phyloP scores from a whole-genome alignment of 1,140 invertebrate genomes.

The Neodiprion virginianus region DNA sequence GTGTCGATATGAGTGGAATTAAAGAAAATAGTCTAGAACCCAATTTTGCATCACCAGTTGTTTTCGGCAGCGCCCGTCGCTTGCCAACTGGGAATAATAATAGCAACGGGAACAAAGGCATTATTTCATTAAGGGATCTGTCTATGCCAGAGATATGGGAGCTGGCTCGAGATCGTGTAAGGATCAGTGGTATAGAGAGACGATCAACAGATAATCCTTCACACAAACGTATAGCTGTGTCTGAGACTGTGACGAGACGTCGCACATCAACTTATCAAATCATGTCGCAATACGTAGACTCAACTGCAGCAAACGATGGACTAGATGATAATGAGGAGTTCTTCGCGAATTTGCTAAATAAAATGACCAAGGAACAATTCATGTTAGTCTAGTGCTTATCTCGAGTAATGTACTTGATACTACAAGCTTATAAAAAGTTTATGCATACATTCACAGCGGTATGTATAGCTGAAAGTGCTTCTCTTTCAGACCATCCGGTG shows the following conservation, averaged over 20 bases:
- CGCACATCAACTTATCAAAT: no score
- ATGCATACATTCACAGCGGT: background rate
- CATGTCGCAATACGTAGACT: background rate
- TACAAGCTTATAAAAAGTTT: no score
- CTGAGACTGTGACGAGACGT: background rate
- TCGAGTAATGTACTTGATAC: background rate
- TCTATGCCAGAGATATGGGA: background rate
- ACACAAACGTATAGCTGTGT: background rate
- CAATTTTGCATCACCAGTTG: no score
- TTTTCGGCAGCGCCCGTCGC: no score
- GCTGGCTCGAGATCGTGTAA: background rate
- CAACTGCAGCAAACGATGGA: background rate
- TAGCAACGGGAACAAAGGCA: no score
- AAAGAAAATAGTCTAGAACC: no score
- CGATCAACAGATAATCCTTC: background rate
- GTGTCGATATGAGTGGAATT: no score
- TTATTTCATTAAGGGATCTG: background rate
- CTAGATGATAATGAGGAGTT: background rate
- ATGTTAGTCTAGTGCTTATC: constrained; percentile 2
- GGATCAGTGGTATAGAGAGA: background rate
- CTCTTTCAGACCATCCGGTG: background rate
- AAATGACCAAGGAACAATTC: background rate
- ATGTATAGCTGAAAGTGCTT: background rate
- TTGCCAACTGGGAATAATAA: no score
- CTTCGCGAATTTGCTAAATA: background rate